Conservation (phyloP, 2,888 invertebrate species). For the Malthinus seriepunctatus region DNA sequence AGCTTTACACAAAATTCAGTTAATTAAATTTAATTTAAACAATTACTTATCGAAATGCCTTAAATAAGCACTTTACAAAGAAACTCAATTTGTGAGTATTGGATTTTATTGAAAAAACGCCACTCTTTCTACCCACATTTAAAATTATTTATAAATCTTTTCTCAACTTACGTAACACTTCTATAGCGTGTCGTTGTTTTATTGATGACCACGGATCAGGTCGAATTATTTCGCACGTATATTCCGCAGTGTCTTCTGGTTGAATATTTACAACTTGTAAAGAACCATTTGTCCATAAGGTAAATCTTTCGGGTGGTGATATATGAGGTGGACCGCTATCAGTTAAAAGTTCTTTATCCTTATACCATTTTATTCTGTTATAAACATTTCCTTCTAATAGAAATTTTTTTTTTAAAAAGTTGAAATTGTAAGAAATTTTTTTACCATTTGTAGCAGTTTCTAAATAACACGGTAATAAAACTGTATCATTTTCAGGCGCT, state of each 20-base stretch:
- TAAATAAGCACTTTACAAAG: no score
- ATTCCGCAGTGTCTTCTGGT: constrained; percentile 66
- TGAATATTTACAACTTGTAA: constrained; percentile 64
- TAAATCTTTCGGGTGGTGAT: constrained; percentile 59
- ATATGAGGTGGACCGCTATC: constrained; percentile 46
- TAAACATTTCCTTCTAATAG: constrained; percentile 61
- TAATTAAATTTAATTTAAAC: no score
- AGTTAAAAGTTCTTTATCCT: constrained; percentile 65
- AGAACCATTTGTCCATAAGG: constrained; percentile 72
- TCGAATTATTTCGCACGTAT: constrained; percentile 69
- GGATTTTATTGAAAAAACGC: neutral
- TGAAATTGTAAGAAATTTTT: neutral
- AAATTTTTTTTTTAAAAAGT: neutral
- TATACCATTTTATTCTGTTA: constrained; percentile 69
- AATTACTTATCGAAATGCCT: no score
- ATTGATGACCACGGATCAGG: constrained; percentile 69
- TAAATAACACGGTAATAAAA: constrained; percentile 76
- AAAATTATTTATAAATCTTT: no score
- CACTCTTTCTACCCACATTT: no score
- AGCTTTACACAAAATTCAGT: no score
- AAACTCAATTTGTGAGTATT: no score
- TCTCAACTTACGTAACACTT: constrained; percentile 72
- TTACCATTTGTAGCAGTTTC: constrained; percentile 65
- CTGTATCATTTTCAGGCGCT: constrained; percentile 76
- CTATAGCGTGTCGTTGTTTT: constrained; percentile 74